These are phyloP conservation scores for Serripes groenlandicus DNA, from an alignment of 2,888 invertebrate genomes.

Conservation along the genomic window DNA sequence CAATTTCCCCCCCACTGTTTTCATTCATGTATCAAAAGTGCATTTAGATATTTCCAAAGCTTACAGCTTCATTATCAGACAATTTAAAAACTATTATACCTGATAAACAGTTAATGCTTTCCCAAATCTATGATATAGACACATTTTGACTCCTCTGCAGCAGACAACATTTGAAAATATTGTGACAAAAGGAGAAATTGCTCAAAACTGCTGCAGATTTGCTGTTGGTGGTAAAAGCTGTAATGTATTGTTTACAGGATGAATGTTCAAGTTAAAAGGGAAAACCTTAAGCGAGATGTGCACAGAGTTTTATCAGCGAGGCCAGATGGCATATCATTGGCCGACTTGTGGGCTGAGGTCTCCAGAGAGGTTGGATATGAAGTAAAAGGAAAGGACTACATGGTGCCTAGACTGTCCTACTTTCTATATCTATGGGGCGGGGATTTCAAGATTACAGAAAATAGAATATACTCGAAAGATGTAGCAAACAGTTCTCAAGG, in stretches of 20 bases:
- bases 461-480: not conserved
- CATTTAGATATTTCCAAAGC: too few species aligned
- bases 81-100: too few species aligned
- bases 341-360: constrained; percentile 8
- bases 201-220: too few species aligned
- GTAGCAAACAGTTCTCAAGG: not conserved
- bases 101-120: too few species aligned
- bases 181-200: too few species aligned
- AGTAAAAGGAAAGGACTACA: constrained; percentile 9
- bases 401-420: constrained; percentile 11
- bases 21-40: too few species aligned
- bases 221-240: too few species aligned
- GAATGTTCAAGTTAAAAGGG: constrained; percentile 3
- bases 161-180: too few species aligned
- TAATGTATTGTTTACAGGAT: not conserved
- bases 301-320: not conserved
- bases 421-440: constrained; percentile 13
- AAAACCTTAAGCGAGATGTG: constrained; percentile 1
- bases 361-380: constrained; percentile 3
- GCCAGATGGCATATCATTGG: constrained; percentile 5
- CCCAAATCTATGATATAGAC: too few species aligned
- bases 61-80: too few species aligned
- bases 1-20: too few species aligned
- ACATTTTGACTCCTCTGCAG: too few species aligned
- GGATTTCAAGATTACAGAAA: not conserved